Base-by-base conservation (phyloP, 1,140 invertebrate species). In the Bombus picipes region DNA sequence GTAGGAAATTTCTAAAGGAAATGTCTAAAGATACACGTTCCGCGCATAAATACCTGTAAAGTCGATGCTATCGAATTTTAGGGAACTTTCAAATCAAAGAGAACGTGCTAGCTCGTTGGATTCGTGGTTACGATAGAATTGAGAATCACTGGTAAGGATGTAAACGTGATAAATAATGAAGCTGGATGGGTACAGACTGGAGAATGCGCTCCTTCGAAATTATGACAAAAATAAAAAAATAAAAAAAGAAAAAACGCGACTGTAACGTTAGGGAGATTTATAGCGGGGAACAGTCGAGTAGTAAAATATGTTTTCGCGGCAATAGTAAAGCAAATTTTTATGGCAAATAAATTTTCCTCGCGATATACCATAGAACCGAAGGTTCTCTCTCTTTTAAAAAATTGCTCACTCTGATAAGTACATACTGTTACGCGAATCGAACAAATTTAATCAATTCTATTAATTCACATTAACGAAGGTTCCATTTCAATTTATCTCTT, bases 221-320 rank as follows among this genome's bases (percentile, higher is more conserved):
- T 68, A 70, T 70, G 77, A 65, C 57, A 65, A 77, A 28, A n/a
- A 65, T 78, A 65, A 65, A 65, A 77, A 28, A n/a, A 65, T 78
- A 65, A 65, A 78, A 78, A 78, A 78, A n/a, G 18, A 1, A 34
- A 66, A 32, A 66, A 9, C 9, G 22, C 2, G 62, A 41, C 22
- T 79, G 62, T 47, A 66, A 79, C n/a, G 62, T 34, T 43, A 34
- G 62, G 37, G 39, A 68, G 41, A 79, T 79, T 79, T 68, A 79
- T 47, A 28, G 62, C 2, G 39, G 32, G 62, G n/a, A 66, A 78
- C 9, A 32, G 77, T 66, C 8, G 32, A 59, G 75, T 34, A 70
- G 77, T 80, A 80, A 80, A 80, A 80, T 68, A 47, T 37, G 66
- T 68, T 68, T 70, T 80, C 34, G 43, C 32, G 22, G 41, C 25